phyloP scores from a whole-genome alignment of 2,797 vertebrate genomes.

The Toxotes lorentzi region DNA sequence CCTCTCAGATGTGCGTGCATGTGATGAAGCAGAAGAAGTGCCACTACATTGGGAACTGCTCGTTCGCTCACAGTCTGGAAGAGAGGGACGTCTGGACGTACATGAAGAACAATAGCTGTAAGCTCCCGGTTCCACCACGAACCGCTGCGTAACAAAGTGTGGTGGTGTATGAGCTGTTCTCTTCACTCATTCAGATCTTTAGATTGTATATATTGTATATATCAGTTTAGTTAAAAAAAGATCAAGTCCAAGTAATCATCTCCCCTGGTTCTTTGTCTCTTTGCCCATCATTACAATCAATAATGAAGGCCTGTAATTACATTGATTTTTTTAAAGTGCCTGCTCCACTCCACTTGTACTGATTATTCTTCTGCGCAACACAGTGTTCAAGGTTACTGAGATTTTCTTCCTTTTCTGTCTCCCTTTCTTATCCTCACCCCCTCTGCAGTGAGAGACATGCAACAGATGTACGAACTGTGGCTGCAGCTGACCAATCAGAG shows the following conservation, averaged over 20 bases:
- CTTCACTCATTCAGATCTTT: neutral
- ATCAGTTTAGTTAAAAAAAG: neutral
- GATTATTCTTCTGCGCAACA: neutral
- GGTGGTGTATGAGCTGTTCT: neutral
- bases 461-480: constrained; percentile 99
- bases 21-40: constrained; percentile 99
- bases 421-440: neutral
- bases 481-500: constrained; percentile 95
- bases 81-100: constrained; percentile 99
- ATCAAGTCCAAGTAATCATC: neutral
- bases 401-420: neutral
- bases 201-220: no score
- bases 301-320: neutral
- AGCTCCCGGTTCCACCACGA: constrained; percentile 64
- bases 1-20: constrained; percentile 92
- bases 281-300: neutral
- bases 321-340: neutral
- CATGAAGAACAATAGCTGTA: constrained; percentile 99
- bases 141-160: no score
- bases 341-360: neutral
- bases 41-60: constrained; percentile 98
- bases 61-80: constrained; percentile 97
- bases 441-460: constrained; percentile 95
- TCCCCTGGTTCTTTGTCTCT: neutral
- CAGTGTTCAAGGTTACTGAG: constrained; percentile 10